Conservation (phyloP, 2,888 invertebrate genomes). For the Arctia plantaginis region DNA sequence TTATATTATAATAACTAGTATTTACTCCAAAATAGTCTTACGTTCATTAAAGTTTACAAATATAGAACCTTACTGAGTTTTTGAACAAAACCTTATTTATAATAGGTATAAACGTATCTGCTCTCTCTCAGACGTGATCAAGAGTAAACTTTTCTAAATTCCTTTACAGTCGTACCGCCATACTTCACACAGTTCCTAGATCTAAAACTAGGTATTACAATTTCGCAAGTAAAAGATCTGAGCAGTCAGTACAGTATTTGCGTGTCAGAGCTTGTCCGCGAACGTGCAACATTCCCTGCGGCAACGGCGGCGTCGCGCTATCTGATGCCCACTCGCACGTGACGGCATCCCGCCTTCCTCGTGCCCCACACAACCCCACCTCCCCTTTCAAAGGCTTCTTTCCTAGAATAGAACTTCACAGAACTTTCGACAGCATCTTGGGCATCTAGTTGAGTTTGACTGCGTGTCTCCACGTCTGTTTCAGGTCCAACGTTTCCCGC, state of each 20-base stretch:
- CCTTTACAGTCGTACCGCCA: conserved; percentile 7
- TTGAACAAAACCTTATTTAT: not conserved
- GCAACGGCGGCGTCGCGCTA: conserved; percentile 54
- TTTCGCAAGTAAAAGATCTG: conserved; percentile 47
- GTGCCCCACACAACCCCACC: conserved; percentile 19
- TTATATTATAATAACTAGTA: no score
- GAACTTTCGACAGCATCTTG: conserved; percentile 51
- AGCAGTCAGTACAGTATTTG: conserved; percentile 56
- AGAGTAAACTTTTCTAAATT: conserved; percentile 16
- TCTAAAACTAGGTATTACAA: conserved; percentile 28
- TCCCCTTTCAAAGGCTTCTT: conserved; percentile 42
- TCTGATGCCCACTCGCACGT: conserved; percentile 78
- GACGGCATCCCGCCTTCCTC: conserved; percentile 68
- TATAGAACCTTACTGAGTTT: no score
- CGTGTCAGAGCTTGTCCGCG: conserved; percentile 54
- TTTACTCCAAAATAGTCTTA: no score
- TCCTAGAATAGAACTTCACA: conserved; percentile 54
- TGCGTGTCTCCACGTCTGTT: conserved; percentile 61
- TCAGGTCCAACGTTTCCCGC: conserved; percentile 57
- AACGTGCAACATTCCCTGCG: conserved; percentile 64
- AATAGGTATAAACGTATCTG: conserved; percentile 8
- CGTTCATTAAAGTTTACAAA: no score
- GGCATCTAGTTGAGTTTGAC: conserved; percentile 27
- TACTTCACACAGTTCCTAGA: conserved; percentile 14
- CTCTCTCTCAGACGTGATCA: conserved; percentile 13